phyloP scores from a whole-genome alignment of 2,797 vertebrate species.

The Tarsius wallacei region DNA sequence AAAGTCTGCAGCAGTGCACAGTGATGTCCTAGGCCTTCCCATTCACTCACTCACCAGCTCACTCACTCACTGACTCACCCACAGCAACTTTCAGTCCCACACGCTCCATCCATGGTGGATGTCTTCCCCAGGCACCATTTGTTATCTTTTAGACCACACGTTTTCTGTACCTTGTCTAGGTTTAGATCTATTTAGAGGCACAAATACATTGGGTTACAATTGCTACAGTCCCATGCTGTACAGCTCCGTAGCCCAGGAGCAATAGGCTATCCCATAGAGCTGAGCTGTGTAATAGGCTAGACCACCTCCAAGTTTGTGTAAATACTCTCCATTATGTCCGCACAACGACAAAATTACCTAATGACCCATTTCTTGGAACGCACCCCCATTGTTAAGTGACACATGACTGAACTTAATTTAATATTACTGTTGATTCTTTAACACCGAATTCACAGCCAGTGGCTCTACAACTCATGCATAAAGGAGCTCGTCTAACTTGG shows the following conservation, averaged over 20 bases:
- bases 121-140: not conserved
- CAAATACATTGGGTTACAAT: not conserved
- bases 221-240: too few species aligned
- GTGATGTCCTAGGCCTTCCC: not conserved
- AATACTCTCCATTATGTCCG: not conserved
- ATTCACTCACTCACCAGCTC: not conserved
- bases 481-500: not conserved
- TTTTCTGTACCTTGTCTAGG: not conserved
- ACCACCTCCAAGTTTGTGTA: not conserved
- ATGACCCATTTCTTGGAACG: not conserved
- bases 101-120: not conserved
- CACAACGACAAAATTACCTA: too few species aligned
- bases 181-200: not conserved
- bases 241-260: not conserved
- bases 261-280: not conserved
- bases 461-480: not conserved
- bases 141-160: not conserved
- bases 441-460: not conserved
- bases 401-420: not conserved
- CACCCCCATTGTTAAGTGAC: not conserved
- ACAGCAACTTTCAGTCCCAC: too few species aligned
- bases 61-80: too few species aligned
- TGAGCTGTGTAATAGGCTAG: not conserved
- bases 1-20: rapidly evolving
- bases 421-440: not conserved